phyloP scores from a whole-genome alignment of 2,113 vertebrate species.

The Psittacara wagleri region DNA sequence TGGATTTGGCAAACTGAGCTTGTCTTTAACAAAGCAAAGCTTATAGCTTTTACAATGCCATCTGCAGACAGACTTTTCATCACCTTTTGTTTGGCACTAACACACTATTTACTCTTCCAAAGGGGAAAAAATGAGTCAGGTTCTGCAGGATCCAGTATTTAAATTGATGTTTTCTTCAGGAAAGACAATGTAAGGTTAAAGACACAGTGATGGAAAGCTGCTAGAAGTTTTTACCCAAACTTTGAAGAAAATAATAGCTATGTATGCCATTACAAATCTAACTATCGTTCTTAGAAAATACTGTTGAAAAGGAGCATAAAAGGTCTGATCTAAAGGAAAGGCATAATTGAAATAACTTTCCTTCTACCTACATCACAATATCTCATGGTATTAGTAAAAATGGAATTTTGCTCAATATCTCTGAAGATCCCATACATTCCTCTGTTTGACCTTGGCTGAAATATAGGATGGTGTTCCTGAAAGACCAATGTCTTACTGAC shows the following conservation, averaged over 20 bases:
- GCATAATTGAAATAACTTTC: neutral
- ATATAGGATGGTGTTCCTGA: neutral
- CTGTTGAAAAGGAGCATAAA: neutral
- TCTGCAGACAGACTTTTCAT: neutral
- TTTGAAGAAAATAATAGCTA: neutral
- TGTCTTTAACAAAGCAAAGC: neutral
- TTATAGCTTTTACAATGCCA: neutral
- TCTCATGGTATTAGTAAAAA: neutral
- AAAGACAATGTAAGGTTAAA: neutral
- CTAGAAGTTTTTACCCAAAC: neutral
- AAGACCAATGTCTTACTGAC: neutral
- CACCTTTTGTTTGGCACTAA: neutral
- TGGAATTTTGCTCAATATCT: neutral
- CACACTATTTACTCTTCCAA: neutral
- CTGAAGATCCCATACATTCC: neutral
- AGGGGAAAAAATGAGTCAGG: neutral
- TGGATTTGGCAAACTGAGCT: neutral
- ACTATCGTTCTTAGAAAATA: neutral
- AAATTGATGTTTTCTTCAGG: neutral
- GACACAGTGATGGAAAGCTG: neutral
- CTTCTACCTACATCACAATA: neutral
- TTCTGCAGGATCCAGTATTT: neutral
- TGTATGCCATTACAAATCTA: neutral
- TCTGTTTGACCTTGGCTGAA: neutral
- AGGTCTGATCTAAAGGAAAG: neutral